Conservation (phyloP, 2,888 invertebrate genomes). For the Atrina japonica region DNA sequence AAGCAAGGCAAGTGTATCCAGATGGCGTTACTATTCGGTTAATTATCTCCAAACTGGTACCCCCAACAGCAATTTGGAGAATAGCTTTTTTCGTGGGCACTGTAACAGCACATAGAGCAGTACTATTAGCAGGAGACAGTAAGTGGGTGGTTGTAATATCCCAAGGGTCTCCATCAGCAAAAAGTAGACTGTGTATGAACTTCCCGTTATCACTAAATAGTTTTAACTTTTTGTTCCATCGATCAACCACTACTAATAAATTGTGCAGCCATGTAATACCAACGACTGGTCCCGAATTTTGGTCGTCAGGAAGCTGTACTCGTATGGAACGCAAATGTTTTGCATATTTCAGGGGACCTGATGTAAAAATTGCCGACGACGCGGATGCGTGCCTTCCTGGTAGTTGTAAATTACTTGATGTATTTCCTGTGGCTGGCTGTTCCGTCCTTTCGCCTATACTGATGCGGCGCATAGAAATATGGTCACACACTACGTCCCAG, state of each 20-base stretch:
- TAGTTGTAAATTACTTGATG: too few relatives aligned
- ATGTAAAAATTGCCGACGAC: too few relatives aligned
- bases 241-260: slow-evolving; percentile 20
- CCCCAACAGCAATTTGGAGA: not conserved
- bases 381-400: too few relatives aligned
- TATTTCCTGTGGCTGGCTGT: too few relatives aligned
- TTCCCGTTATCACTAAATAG: slow-evolving; percentile 15
- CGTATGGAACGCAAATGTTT: slow-evolving; percentile 8
- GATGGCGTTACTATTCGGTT: slow-evolving; percentile 2
- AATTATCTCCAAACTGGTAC: not conserved
- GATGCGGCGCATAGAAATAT: too few relatives aligned
- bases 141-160: not conserved
- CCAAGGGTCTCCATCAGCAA: slow-evolving; percentile 11
- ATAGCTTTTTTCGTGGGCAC: slow-evolving; percentile 15
- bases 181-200: slow-evolving; percentile 9
- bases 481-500: too few relatives aligned
- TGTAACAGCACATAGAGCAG: slow-evolving; percentile 10
- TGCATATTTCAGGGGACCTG: slow-evolving; percentile 12
- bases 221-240: slow-evolving; percentile 30
- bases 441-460: too few relatives aligned
- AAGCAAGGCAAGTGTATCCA: slow-evolving; percentile 29
- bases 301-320: slow-evolving; percentile 9
- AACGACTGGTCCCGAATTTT: slow-evolving; percentile 16
- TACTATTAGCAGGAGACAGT: not conserved
- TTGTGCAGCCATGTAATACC: slow-evolving; percentile 27